phyloP scores from a whole-genome alignment of 2,888 invertebrate genomes.

The Chalcis sispes region DNA sequence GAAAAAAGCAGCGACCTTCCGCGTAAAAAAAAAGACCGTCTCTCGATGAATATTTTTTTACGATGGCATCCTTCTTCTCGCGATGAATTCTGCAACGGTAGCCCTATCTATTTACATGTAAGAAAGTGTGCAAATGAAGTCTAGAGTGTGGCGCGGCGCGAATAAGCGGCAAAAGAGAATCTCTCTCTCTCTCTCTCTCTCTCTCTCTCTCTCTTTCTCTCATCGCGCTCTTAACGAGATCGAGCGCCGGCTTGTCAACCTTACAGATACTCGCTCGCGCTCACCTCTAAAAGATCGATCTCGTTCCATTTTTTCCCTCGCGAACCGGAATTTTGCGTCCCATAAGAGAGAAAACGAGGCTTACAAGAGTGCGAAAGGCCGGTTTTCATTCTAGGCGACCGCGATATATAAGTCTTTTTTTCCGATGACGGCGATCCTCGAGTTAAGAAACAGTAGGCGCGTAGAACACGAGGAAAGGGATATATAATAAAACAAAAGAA shows the following conservation, averaged over 20 bases:
- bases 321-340: slow-evolving; percentile 29
- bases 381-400: slow-evolving; percentile 27
- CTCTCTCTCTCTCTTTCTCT: too few species aligned
- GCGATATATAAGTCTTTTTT: slow-evolving; percentile 16
- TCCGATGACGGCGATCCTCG: neutral
- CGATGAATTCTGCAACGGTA: neutral
- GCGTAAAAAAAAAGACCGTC: neutral
- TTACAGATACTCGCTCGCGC: slow-evolving; percentile 2
- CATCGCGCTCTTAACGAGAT: slow-evolving; percentile 46
- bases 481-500: too few species aligned
- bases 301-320: slow-evolving; percentile 30
- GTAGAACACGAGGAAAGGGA: too few species aligned
- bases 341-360: neutral
- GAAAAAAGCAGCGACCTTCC: slow-evolving; percentile 19
- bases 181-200: too few species aligned
- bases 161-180: too few species aligned
- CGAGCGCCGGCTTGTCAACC: slow-evolving; percentile 39
- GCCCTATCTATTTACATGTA: neutral
- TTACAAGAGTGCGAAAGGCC: neutral
- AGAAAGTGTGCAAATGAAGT: too few species aligned
- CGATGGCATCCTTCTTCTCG: neutral
- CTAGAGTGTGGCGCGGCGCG: neutral
- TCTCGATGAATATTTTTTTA: slow-evolving; percentile 16
- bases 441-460: too few species aligned
- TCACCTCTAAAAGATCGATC: slow-evolving; percentile 40